Percentiles rank a stretch among this genome's conserved stretches.
phyloP scores from a whole-genome alignment of 2,113 vertebrate genomes.

The Ibidorhyncha struthersii region DNA sequence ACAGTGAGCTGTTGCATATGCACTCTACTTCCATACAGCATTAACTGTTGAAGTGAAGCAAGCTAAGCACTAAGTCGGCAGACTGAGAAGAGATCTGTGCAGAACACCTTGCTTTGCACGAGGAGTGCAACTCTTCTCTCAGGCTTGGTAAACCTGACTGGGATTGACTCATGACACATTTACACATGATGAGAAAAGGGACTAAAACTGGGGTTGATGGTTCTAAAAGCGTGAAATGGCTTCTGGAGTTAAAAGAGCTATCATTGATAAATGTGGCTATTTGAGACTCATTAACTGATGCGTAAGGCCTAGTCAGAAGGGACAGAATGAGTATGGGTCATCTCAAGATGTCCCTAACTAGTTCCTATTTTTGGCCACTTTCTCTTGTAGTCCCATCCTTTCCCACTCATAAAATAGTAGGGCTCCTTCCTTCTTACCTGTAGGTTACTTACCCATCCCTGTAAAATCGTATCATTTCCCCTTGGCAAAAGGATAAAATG shows the following conservation, averaged over 20 bases:
- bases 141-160: neutral
- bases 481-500: neutral
- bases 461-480: fast-evolving
- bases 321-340: neutral
- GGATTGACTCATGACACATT: neutral
- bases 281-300: neutral
- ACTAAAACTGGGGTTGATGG: neutral
- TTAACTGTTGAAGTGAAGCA: neutral
- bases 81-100: neutral
- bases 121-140: neutral
- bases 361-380: neutral
- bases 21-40: neutral
- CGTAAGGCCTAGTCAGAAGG: neutral
- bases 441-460: neutral
- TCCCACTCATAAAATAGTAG: neutral
- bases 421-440: neutral
- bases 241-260: neutral
- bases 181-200: neutral
- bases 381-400: neutral
- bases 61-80: neutral
- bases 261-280: neutral
- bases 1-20: neutral
- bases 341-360: neutral
- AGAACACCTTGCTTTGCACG: neutral
- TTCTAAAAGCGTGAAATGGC: neutral